Percentiles rank a stretch among this genome's conserved stretches.
These are phyloP conservation scores for Morinoia aosen DNA, from an alignment of 2,888 invertebrate species.

Conservation along the genomic window DNA sequence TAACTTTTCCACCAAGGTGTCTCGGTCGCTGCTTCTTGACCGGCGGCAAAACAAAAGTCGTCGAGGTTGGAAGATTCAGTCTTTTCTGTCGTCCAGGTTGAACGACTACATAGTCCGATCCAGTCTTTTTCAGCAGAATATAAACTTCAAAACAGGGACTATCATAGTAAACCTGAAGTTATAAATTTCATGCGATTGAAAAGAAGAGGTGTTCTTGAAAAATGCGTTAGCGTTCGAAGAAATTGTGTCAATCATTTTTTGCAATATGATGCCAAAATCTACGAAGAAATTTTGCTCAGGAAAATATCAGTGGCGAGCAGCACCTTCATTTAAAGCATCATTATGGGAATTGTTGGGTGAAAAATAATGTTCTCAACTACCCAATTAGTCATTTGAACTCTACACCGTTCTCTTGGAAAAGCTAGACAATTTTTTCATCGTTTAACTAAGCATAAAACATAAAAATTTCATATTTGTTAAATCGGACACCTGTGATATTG, in stretches of 20 bases:
- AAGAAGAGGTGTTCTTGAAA: background rate
- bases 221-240: background rate
- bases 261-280: background rate
- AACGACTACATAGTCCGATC: background rate
- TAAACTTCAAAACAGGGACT: background rate
- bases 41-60: background rate
- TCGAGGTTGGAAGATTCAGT: background rate
- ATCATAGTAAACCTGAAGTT: background rate
- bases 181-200: background rate
- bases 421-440: too few relatives aligned
- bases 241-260: background rate
- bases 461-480: too few relatives aligned
- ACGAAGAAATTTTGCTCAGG: too few relatives aligned
- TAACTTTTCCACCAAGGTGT: background rate
- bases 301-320: background rate
- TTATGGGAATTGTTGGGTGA: background rate
- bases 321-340: background rate
- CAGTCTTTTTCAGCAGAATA: background rate
- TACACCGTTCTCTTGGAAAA: too few relatives aligned
- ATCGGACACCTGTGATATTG: too few relatives aligned
- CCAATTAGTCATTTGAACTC: too few relatives aligned
- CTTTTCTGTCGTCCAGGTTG: background rate
- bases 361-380: background rate
- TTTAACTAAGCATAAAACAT: too few relatives aligned
- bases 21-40: background rate